These are phyloP conservation scores for Lytechinus pictus DNA, from an alignment of 35 echinoderm and acorn worm genomes.

Conservation along the genomic window DNA sequence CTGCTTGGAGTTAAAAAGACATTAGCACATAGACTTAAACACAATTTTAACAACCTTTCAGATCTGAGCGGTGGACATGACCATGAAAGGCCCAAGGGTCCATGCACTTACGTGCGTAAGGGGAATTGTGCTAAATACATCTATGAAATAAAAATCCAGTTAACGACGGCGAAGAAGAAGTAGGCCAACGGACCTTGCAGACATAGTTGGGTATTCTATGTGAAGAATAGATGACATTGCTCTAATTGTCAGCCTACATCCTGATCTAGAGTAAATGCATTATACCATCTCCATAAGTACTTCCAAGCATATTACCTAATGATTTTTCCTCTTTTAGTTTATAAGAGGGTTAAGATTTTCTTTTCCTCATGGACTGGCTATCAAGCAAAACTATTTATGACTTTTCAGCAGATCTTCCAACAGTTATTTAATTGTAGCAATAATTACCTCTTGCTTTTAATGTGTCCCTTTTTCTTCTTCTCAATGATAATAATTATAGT, in stretches of 20 bases:
- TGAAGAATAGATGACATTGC: constrained; percentile 4
- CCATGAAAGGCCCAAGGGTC: not conserved
- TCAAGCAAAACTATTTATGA: not conserved
- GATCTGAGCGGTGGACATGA: not conserved
- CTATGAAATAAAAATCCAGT: not conserved
- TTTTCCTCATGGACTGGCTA: not conserved
- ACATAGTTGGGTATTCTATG: not conserved
- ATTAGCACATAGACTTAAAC: no score
- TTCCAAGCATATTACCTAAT: not conserved
- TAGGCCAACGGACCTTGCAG: constrained; percentile 7
- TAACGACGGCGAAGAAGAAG: not conserved
- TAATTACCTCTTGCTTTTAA: no score
- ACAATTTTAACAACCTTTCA: no score
- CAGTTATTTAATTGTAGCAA: not conserved
- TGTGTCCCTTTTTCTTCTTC: no score
- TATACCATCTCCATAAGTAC: not conserved
- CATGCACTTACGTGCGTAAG: not conserved
- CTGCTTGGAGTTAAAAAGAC: no score
- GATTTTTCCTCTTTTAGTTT: not conserved
- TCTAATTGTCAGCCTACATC: not conserved
- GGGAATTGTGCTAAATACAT: constrained; percentile 12
- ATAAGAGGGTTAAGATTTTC: not conserved
- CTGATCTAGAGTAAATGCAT: not conserved
- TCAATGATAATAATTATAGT: no score
- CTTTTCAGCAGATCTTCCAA: not conserved